phyloP scores from a whole-genome alignment of 1,140 invertebrate species.

The Nebria ingens region DNA sequence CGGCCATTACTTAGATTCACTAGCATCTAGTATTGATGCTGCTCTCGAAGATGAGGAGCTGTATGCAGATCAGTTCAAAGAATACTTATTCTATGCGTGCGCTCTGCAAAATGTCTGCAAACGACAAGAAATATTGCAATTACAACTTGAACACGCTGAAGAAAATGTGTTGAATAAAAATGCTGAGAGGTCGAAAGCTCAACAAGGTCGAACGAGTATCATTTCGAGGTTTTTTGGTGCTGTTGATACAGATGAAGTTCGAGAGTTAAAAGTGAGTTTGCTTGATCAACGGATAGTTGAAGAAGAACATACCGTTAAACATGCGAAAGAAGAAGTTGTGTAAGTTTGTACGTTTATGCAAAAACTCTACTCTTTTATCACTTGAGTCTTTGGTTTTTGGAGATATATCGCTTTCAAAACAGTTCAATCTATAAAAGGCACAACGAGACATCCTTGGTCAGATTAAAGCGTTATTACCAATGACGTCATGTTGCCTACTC shows the following conservation, averaged over 20 bases:
- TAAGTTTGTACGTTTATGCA: conserved; percentile 31
- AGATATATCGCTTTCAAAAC: no score
- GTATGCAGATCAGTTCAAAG: conserved; percentile 73
- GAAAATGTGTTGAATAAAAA: conserved; percentile 46
- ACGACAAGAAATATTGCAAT: conserved; percentile 62
- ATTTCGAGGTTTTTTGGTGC: conserved; percentile 68
- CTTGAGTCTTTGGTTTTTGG: conserved; percentile 3
- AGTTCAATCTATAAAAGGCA: no score
- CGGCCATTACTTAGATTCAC: conserved; percentile 60
- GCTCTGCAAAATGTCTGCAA: conserved; percentile 63
- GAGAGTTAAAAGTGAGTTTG: conserved; percentile 58
- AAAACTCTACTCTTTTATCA: background rate
- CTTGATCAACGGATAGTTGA: conserved; percentile 63
- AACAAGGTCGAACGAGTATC: conserved; percentile 55
- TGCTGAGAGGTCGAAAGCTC: conserved; percentile 39
- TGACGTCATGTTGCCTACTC: background rate
- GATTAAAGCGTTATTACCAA: background rate
- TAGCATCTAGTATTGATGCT: conserved; percentile 64
- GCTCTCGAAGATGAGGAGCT: conserved; percentile 73
- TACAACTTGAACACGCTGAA: conserved; percentile 58
- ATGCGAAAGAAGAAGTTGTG: conserved; percentile 50
- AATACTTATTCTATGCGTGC: conserved; percentile 68
- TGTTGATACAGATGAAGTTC: conserved; percentile 67
- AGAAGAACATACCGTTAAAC: conserved; percentile 47
- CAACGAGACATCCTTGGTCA: no score